These are phyloP conservation scores for Sporophila hypoxantha DNA, from an alignment of 2,113 vertebrate species.

Conservation along the genomic window DNA sequence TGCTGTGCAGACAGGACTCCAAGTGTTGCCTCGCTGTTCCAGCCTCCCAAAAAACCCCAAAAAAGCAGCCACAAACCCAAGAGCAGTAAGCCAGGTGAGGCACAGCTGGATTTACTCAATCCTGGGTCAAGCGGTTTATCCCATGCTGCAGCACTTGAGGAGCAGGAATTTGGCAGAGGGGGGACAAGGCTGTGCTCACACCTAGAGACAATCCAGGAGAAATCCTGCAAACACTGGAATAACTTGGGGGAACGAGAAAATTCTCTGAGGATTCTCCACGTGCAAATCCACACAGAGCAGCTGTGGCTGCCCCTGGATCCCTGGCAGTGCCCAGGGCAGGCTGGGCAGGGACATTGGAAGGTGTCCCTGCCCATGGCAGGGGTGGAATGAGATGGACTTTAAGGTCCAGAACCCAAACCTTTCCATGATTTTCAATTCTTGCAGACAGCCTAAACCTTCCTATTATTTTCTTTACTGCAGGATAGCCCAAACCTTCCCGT, in stretches of 20 bases:
- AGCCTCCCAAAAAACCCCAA: background rate
- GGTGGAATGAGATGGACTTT: no score
- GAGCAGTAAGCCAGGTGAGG: background rate
- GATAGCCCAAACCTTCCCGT: background rate
- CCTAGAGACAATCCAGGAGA: background rate
- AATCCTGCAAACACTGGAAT: background rate
- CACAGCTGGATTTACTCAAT: background rate
- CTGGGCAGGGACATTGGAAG: accelerated
- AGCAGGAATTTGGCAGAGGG: no score
- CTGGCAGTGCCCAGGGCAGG: background rate
- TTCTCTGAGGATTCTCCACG: accelerated
- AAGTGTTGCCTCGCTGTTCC: background rate
- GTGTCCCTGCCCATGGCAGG: background rate
- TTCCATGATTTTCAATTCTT: background rate
- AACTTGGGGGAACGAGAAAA: accelerated
- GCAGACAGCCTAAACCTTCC: background rate
- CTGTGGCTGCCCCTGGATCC: background rate
- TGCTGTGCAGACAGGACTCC: background rate
- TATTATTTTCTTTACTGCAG: background rate
- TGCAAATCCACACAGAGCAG: background rate
- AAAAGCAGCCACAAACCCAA: background rate
- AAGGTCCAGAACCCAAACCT: background rate
- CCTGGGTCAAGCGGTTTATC: background rate
- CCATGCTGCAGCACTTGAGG: accelerated
- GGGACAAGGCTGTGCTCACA: accelerated